A percentile compares a stretch with the other conserved stretches of the same genome.
These are phyloP conservation scores for Pseudochirops corinnae DNA, from an alignment of 2,797 vertebrate species.

Conservation along the genomic window DNA sequence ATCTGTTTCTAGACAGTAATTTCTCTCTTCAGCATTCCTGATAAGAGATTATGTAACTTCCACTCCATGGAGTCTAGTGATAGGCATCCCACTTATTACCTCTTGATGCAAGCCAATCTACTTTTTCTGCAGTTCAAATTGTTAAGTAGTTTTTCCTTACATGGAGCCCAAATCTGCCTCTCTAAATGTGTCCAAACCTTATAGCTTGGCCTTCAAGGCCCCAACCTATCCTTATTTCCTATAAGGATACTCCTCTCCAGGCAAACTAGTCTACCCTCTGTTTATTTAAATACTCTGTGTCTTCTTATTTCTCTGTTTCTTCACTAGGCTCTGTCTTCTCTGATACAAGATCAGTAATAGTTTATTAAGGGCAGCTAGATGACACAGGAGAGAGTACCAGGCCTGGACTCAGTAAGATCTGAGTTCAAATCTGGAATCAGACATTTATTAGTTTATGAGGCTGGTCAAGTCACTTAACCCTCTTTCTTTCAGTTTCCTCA, in stretches of 20 bases:
- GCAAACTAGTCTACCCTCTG: no score
- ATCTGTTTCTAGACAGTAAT: not conserved
- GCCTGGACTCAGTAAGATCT: not conserved
- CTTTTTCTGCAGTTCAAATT: not conserved
- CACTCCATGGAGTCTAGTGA: not conserved
- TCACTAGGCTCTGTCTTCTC: no score
- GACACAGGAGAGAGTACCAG: no score
- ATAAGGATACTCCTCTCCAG: no score
- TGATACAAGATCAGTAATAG: no score
- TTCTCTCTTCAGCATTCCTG: not conserved
- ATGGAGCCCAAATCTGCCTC: no score
- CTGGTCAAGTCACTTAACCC: not conserved
- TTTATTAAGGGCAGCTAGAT: no score
- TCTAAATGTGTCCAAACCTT: no score
- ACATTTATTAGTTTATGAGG: not conserved
- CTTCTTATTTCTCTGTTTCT: no score
- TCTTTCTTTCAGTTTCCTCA: not conserved
- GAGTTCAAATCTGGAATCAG: not conserved
- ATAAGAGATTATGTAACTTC: not conserved
- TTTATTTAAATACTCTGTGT: no score
- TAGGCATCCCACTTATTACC: not conserved
- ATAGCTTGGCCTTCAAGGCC: no score
- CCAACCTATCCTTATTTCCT: no score
- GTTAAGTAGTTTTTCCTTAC: not conserved
- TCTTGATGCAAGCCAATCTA: not conserved